phyloP scores from a whole-genome alignment of 92 coral and sea anemone species.

The Zoanthus sociatus region DNA sequence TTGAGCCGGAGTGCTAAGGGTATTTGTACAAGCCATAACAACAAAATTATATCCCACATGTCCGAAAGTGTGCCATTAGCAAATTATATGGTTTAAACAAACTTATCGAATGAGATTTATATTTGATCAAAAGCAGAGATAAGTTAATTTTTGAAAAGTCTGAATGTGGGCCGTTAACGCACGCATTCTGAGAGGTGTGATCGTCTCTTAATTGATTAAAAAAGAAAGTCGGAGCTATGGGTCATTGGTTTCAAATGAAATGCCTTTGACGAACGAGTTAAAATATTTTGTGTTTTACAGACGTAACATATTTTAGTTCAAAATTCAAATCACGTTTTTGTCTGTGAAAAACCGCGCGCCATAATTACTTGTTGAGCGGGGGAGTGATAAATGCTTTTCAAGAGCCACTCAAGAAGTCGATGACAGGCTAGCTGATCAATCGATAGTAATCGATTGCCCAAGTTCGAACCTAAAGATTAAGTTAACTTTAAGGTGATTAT shows the following conservation, averaged over 20 bases:
- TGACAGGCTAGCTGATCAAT: background rate
- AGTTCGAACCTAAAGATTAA: background rate
- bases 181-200: conserved; percentile 4
- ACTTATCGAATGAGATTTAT: background rate
- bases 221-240: conserved; percentile 28
- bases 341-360: background rate
- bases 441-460: background rate
- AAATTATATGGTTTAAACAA: background rate
- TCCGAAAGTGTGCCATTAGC: background rate
- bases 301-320: conserved; percentile 21
- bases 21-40: background rate
- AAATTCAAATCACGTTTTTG: conserved; percentile 40
- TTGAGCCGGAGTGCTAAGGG: background rate
- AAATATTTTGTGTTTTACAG: conserved; percentile 12
- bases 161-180: background rate
- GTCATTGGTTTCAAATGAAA: conserved; percentile 34
- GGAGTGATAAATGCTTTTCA: background rate
- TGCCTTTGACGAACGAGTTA: background rate
- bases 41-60: background rate
- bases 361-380: background rate
- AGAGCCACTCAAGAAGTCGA: background rate
- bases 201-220: conserved; percentile 19
- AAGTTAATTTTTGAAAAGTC: background rate
- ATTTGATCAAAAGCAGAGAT: background rate
- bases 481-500: background rate